Base-by-base conservation (phyloP, 2,797 vertebrate species). In the Cirrhinus molitorella region DNA sequence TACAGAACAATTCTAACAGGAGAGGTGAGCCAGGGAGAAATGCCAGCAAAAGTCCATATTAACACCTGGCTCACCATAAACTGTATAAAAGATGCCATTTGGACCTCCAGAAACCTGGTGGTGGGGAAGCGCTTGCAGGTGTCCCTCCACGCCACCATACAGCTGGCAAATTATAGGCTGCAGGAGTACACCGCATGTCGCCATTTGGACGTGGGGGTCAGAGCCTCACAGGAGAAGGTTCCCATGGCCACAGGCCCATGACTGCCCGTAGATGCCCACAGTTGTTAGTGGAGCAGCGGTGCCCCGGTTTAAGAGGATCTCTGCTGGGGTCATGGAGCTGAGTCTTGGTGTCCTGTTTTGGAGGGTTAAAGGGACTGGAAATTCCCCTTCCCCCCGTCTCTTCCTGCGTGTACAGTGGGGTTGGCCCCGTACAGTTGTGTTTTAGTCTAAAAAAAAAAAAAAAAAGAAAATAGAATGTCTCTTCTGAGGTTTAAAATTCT, bases 261-360 rank as follows among this genome's bases (percentile, higher is more conserved):
- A 61, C 57, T 28, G 70, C 45, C 70, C 68, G 25, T 31, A 71
- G 70, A 72, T 72, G 70, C 25, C 5, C 70, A 45, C 43, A 7
- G 45, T 4, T 2, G 1, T 1, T 4, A 0, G 3, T 0, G 66
- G n/a, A 21, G 67, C 40, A 45, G 40, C 40, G 40, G 37, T 23
- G 67, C n/a, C 40, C 0, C 2, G 67, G 67, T 72, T 43, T 3
- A 4, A 72, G 25, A 51, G 45, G 16, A 31, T 72, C 70, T 72
- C 45, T 23, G 16, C 70, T 34, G 21, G 55, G 49, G 11, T 21
- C 25, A 47, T 14, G 57, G 23, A 2, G 57, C 1, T 5, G 0
- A 5, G 57, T 59, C 23, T 5, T 1, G 13, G 23, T 13, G 4
- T 1, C 2, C 13, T 12, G 5, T 7, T 28, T 0, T 14, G n/a